These are phyloP conservation scores for Terebella lapidaria DNA, from an alignment of 2,888 invertebrate species.

Conservation along the genomic window DNA sequence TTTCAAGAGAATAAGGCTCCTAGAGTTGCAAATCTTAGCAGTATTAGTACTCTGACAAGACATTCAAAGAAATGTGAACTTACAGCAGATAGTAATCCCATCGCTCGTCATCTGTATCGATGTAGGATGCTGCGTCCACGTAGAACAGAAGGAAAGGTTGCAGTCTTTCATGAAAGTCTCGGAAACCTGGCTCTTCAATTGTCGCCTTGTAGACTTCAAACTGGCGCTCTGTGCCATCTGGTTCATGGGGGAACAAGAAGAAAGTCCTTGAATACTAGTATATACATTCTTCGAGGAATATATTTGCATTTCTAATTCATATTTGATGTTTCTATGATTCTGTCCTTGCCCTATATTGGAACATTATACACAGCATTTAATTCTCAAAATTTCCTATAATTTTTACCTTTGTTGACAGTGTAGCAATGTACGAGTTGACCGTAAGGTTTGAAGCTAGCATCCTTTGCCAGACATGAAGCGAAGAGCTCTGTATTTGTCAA, in stretches of 20 bases:
- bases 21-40: too few species aligned
- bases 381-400: too few species aligned
- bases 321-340: too few species aligned
- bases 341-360: too few species aligned
- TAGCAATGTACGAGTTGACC: slow-evolving; percentile 48
- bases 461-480: slow-evolving; percentile 65
- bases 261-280: background rate
- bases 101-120: slow-evolving; percentile 84
- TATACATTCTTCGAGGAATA: background rate
- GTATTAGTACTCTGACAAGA: too few species aligned
- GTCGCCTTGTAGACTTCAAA: slow-evolving; percentile 81
- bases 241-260: background rate
- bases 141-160: slow-evolving; percentile 92
- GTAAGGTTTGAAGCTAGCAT: slow-evolving; percentile 68
- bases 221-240: slow-evolving; percentile 12
- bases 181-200: slow-evolving; percentile 68
- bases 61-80: too few species aligned
- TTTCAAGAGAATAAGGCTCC: too few species aligned
- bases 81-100: slow-evolving; percentile 63
- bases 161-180: slow-evolving; percentile 73
- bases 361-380: too few species aligned
- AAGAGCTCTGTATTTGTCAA: slow-evolving; percentile 71
- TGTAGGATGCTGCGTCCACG: slow-evolving; percentile 91
- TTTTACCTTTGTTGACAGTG: slow-evolving; percentile 32
- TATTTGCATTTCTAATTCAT: too few species aligned